These are phyloP conservation scores for Paradisaea rubra DNA, from an alignment of 2,113 vertebrate species.

Conservation along the genomic window DNA sequence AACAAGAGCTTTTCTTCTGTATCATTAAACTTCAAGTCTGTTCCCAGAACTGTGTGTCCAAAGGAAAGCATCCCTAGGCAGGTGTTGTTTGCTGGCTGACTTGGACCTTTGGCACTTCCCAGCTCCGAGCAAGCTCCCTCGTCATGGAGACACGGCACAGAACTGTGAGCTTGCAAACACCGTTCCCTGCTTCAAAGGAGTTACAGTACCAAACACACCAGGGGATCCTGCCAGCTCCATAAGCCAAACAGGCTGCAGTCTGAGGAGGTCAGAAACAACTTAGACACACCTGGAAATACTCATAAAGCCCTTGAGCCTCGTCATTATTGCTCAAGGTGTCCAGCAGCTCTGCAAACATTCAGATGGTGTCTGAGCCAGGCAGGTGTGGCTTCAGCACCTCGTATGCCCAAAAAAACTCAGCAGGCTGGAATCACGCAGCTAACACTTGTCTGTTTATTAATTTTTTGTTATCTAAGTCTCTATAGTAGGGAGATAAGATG, in stretches of 20 bases:
- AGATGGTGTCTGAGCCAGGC: not conserved
- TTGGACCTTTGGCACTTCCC: not conserved
- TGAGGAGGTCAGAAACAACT: not conserved
- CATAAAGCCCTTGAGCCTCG: not conserved
- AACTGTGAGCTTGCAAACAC: not conserved
- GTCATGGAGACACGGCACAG: accelerated
- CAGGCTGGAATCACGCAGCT: not conserved
- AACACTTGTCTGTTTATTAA: accelerated
- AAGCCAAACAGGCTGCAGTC: not conserved
- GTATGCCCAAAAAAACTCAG: not conserved
- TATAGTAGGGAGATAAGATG: not conserved
- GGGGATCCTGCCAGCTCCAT: not conserved
- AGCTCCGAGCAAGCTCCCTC: not conserved
- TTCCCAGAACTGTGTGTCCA: not conserved
- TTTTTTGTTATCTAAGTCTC: not conserved
- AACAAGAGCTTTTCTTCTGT: not conserved
- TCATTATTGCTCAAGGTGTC: conserved; percentile 8
- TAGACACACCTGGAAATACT: not conserved
- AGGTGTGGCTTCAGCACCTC: not conserved
- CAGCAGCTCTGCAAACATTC: not conserved
- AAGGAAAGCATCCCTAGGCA: not conserved
- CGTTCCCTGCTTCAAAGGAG: not conserved
- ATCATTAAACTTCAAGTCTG: not conserved
- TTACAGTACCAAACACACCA: not conserved
- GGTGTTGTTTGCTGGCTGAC: not conserved